Evolutionary conservation across 1,140 invertebrate species (phyloP).

Genomic region (Neomicropteryx cornuta): DNA sequence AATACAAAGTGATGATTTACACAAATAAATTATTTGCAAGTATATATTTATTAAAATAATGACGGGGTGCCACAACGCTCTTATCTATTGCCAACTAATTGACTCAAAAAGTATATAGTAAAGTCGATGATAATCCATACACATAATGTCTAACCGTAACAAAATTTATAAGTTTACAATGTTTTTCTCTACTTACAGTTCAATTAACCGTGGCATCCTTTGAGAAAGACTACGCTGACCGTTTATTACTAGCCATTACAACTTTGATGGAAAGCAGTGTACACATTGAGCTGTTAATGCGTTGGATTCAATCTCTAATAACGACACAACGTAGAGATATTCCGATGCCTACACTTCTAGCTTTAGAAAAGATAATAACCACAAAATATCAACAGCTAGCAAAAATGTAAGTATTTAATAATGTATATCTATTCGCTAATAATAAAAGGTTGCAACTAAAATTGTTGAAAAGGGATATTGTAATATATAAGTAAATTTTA

Average conservation of each 20-base stretch:
- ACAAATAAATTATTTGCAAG: no score
- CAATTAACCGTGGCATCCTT: conserved; percentile 58
- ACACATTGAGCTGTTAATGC: conserved; percentile 81
- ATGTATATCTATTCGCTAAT: background rate
- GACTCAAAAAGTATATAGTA: background rate
- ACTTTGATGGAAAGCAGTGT: conserved; percentile 59
- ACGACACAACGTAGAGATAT: conserved; percentile 44
- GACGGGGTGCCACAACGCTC: background rate
- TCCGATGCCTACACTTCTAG: conserved; percentile 52
- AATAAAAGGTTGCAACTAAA: background rate
- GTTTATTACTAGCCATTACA: conserved; percentile 58
- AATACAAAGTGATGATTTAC: no score
- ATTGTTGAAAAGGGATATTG: background rate
- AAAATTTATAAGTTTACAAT: background rate
- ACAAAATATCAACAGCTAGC: conserved; percentile 70
- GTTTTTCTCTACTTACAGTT: conserved; percentile 47
- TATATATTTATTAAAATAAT: no score
- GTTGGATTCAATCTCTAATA: conserved; percentile 64
- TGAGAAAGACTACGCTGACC: conserved; percentile 63
- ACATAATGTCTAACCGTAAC: background rate
- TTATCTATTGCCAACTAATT: background rate
- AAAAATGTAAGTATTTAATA: conserved; percentile 64
- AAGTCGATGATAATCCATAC: background rate
- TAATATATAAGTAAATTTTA: background rate
- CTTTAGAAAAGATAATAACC: conserved; percentile 69